Conservation (phyloP, 2,797 vertebrate genomes). For the Sandelia bainsii region DNA sequence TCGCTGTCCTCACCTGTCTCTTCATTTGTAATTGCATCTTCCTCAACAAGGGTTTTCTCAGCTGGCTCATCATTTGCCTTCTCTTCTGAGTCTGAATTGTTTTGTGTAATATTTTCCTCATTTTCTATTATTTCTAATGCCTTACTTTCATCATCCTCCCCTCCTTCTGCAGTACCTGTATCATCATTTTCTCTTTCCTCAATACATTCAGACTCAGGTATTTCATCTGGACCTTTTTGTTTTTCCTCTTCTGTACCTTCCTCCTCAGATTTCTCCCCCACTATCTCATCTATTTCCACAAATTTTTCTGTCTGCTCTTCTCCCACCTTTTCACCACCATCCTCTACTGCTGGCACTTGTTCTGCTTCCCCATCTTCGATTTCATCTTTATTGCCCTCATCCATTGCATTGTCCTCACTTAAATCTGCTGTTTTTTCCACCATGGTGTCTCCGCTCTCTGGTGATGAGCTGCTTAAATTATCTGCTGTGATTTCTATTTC, state of each 20-base stretch:
- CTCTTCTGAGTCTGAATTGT: constrained; percentile 13
- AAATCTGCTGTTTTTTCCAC: constrained; percentile 49
- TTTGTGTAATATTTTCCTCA: constrained; percentile 27
- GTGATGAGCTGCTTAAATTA: constrained; percentile 46
- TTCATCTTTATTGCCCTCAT: constrained; percentile 35
- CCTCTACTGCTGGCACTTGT: constrained; percentile 11
- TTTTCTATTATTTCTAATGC: constrained; percentile 25
- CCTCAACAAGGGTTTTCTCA: constrained; percentile 21
- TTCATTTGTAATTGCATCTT: constrained; percentile 22
- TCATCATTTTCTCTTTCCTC: constrained; percentile 11
- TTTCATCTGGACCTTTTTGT: constrained; percentile 27
- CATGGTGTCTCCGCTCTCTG: constrained; percentile 45
- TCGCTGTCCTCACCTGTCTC: constrained; percentile 14
- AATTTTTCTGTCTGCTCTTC: constrained; percentile 32
- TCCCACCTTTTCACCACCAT: background rate
- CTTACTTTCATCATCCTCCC: constrained; percentile 27
- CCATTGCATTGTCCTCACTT: constrained; percentile 14
- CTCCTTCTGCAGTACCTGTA: constrained; percentile 31
- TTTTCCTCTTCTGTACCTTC: constrained; percentile 34
- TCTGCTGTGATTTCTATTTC: constrained; percentile 48
- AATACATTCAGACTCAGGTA: constrained; percentile 10
- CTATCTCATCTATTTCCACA: constrained; percentile 24
- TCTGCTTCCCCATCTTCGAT: constrained; percentile 39
- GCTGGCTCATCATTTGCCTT: constrained; percentile 43
- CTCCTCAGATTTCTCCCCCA: constrained; percentile 26